These are phyloP conservation scores for Drosophila stalkeri DNA, from an alignment of 2,888 invertebrate genomes.

Conservation along the genomic window DNA sequence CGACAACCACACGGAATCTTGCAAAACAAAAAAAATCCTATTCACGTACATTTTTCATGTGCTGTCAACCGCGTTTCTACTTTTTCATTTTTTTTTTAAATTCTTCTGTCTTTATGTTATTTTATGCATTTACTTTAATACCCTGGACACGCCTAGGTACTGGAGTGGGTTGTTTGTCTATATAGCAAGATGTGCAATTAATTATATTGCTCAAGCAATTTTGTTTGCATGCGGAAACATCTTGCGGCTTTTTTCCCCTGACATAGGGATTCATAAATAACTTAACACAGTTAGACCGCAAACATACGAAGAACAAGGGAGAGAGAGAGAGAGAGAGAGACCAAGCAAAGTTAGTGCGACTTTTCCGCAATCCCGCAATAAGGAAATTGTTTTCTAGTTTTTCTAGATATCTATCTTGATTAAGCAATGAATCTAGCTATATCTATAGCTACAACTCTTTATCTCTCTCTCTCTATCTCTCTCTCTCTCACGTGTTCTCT, in stretches of 20 bases:
- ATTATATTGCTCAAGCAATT: background rate
- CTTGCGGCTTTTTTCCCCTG: background rate
- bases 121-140: constrained; percentile 22
- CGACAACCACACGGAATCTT: constrained; percentile 13
- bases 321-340: too few species aligned
- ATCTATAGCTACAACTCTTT: too few species aligned
- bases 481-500: too few species aligned
- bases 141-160: constrained; percentile 1
- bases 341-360: too few species aligned
- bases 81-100: constrained; percentile 9
- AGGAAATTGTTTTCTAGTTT: too few species aligned
- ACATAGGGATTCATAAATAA: background rate
- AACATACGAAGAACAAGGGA: too few species aligned
- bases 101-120: constrained; percentile 15
- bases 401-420: too few species aligned
- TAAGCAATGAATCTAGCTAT: too few species aligned
- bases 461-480: too few species aligned
- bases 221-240: background rate
- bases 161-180: background rate
- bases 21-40: constrained; percentile 15
- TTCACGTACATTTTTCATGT: constrained; percentile 42
- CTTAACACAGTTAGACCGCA: too few species aligned
- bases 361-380: too few species aligned
- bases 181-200: too few species aligned
- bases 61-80: constrained; percentile 23